Evolutionary conservation across 37 sponge, comb jelly and placozoan species (phyloP).

Genomic region (Spongilla lacustris): DNA sequence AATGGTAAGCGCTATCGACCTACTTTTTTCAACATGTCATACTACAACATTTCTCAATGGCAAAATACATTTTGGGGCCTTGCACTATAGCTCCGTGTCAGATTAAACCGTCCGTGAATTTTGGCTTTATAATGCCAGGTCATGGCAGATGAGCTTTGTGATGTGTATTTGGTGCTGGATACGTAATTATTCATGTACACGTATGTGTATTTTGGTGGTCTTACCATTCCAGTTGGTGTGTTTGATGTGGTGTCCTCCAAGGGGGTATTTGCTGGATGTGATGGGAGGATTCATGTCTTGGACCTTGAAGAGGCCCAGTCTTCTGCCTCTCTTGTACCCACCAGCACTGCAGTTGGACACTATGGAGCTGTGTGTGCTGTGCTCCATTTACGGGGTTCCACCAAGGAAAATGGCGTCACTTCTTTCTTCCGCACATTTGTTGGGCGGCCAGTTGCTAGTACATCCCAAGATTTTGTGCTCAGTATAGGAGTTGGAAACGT

Average conservation of each 20-base stretch:
- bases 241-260: constrained; percentile 13
- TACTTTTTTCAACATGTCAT: no score
- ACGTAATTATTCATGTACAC: no score
- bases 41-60: no score
- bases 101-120: no score
- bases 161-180: no score
- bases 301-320: not conserved
- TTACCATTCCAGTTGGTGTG: constrained; percentile 15
- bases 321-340: not conserved
- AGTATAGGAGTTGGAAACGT: constrained; percentile 43
- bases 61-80: no score
- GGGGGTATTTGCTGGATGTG: constrained; percentile 32
- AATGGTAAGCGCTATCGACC: no score
- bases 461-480: constrained; percentile 32
- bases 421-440: constrained; percentile 52
- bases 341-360: not conserved
- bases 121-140: no score
- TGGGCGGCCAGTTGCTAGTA: constrained; percentile 12
- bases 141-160: no score
- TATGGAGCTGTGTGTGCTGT: constrained; percentile 25
- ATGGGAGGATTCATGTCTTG: constrained; percentile 16
- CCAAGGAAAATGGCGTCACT: constrained; percentile 34
- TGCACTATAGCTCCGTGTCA: no score
- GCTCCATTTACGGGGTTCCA: constrained; percentile 6
- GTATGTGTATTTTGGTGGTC: no score